Evolutionary conservation across 2,888 invertebrate genomes (phyloP), one percentile per base, ranked within the genome.

Genomic region (Alcis repandata): DNA sequence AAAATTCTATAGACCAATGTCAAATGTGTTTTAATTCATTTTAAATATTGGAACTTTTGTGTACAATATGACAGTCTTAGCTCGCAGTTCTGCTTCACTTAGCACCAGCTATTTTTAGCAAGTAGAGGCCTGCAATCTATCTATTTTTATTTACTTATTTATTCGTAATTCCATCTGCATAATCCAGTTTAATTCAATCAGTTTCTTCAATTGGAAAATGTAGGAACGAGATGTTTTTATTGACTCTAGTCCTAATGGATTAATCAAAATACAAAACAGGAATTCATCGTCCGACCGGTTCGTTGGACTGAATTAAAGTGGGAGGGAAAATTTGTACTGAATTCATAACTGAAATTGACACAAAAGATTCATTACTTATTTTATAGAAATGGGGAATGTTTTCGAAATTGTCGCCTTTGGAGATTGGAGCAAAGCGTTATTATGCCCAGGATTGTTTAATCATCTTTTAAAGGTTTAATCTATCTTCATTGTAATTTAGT

Each of bases 361-460:
- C 49, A 60, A 65, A 59, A 56, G 36, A 62, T 67, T 57, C 51
- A 67, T 67, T 56, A 62, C 58, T 60, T 53, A 68, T 38, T 52
- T 13, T 7, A n/a, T n/a, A 8, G 11, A 13, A 36, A 57, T 9
- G 4, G 13, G 19, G 19, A 2, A 38, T 38, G 6, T 43, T 33
- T 33, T 22, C 8, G 22, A 38, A 48, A 58, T 40, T n/a, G n/a
- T 6, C 15, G 38, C 36, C 27, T 27, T 4, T 27, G 27, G 27
- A 27, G 27, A 6, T 27, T n/a, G 6, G 27, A 27, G 27, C 27
- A 27, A 27, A 27, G 6, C 6, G 27, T 27, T 27, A 4, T 2
- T 6, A 27, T 27, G 3, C 3, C 2, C 27, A 27, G 6, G 27
- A 4, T 27, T 27, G n/a, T n/a, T n/a, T n/a, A n/a, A n/a, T n/a